Conservation (phyloP, 2,113 vertebrate genomes). For the Corvus moneduloides region DNA sequence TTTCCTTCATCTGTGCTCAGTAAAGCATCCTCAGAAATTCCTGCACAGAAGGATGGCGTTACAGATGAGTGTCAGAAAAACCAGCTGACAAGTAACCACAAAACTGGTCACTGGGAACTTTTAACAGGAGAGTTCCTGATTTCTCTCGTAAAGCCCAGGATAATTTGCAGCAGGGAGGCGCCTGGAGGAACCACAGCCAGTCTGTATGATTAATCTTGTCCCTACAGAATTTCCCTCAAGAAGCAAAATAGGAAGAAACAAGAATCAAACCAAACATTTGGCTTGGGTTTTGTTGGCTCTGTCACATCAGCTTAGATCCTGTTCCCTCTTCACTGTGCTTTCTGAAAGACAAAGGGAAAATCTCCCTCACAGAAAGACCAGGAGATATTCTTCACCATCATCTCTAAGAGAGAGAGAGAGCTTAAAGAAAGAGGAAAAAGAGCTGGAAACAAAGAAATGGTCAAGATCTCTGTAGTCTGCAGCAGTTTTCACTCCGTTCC, state of each 20-base stretch:
- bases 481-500: not conserved
- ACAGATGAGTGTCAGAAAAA: not conserved
- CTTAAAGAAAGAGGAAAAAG: not conserved
- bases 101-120: not conserved
- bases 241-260: not conserved
- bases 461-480: not conserved
- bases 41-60: not conserved
- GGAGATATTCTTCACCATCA: not conserved
- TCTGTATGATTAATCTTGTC: not conserved
- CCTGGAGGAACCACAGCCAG: not conserved
- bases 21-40: slow-evolving; percentile 14
- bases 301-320: not conserved
- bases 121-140: not conserved
- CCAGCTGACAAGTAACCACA: not conserved
- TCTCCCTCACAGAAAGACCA: not conserved
- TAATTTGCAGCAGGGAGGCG: not conserved
- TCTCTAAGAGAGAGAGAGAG: not conserved
- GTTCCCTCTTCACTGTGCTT: not conserved
- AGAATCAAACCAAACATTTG: not conserved
- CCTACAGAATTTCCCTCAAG: not conserved
- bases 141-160: not conserved
- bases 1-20: slow-evolving; percentile 23
- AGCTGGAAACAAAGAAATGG: not conserved
- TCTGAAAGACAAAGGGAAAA: not conserved
- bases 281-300: not conserved